Evolutionary conservation across 2,797 vertebrate species (phyloP).

Genomic region (Podarcis siculus): DNA sequence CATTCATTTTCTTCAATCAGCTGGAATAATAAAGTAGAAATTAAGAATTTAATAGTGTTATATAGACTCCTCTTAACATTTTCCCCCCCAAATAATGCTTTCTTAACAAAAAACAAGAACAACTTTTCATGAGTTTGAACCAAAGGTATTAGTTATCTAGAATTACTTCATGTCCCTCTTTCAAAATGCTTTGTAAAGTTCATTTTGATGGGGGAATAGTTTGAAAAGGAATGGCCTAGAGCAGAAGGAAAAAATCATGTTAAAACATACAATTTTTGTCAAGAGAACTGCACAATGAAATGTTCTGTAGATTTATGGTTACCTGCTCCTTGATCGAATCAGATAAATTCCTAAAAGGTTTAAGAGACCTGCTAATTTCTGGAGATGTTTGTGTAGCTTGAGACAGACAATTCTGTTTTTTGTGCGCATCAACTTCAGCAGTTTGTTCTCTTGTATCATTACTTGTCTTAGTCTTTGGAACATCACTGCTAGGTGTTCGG

Average conservation of each 20-base stretch:
- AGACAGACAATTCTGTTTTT: constrained; percentile 59
- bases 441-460: constrained; percentile 40
- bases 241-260: neutral
- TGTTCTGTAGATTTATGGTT: constrained; percentile 28
- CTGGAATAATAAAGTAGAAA: constrained; percentile 72
- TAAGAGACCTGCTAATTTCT: constrained; percentile 54
- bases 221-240: neutral
- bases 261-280: neutral
- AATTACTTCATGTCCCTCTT: neutral
- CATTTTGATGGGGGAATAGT: neutral
- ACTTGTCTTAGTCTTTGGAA: constrained; percentile 60
- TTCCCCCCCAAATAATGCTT: neutral
- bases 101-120: neutral
- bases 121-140: neutral
- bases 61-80: neutral
- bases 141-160: neutral
- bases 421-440: constrained; percentile 26
- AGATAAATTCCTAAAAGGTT: constrained; percentile 41
- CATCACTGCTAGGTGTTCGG: constrained; percentile 61
- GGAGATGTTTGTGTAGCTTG: constrained; percentile 86
- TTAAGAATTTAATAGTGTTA: constrained; percentile 19
- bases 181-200: neutral
- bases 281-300: neutral
- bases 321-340: constrained; percentile 85
- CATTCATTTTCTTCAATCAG: constrained; percentile 95